Evolutionary conservation across 2,113 vertebrate species (phyloP).

Genomic region (Fulmarus glacialis): DNA sequence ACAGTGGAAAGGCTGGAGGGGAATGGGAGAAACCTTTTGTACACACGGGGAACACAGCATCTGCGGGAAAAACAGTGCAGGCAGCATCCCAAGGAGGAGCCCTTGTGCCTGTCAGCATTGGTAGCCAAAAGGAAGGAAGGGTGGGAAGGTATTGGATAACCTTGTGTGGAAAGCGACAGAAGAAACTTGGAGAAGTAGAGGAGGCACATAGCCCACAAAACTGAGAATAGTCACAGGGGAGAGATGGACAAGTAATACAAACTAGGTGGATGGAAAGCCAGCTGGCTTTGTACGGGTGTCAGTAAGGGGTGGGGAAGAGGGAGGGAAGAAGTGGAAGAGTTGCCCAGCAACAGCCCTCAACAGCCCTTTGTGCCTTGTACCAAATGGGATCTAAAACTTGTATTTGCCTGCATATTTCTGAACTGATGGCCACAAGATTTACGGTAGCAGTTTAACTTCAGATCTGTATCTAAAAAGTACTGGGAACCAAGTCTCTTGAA

Average conservation of each 20-base stretch:
- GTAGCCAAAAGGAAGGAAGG: not conserved
- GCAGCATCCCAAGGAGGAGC: not conserved
- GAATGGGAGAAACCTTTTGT: not conserved
- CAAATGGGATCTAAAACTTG: not conserved
- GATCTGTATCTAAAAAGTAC: not conserved
- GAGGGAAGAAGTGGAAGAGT: not conserved
- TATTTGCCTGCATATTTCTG: not conserved
- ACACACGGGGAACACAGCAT: not conserved
- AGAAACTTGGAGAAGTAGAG: not conserved
- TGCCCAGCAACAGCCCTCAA: not conserved
- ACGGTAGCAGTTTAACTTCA: not conserved
- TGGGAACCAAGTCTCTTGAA: not conserved
- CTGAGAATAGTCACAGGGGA: rapidly evolving
- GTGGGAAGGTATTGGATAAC: not conserved
- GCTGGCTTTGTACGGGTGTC: rapidly evolving
- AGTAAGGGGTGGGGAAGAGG: not conserved
- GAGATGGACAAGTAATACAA: not conserved
- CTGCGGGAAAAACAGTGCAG: not conserved
- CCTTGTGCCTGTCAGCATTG: not conserved
- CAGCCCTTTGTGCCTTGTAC: not conserved
- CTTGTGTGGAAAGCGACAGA: not conserved
- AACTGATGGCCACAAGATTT: not conserved
- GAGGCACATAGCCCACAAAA: not conserved
- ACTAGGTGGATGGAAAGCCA: not conserved
- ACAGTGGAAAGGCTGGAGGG: not conserved